Percentiles rank a stretch among this genome's conserved stretches.
phyloP scores from a whole-genome alignment of 2,113 vertebrate species.

The Sigmodon hispidus region DNA sequence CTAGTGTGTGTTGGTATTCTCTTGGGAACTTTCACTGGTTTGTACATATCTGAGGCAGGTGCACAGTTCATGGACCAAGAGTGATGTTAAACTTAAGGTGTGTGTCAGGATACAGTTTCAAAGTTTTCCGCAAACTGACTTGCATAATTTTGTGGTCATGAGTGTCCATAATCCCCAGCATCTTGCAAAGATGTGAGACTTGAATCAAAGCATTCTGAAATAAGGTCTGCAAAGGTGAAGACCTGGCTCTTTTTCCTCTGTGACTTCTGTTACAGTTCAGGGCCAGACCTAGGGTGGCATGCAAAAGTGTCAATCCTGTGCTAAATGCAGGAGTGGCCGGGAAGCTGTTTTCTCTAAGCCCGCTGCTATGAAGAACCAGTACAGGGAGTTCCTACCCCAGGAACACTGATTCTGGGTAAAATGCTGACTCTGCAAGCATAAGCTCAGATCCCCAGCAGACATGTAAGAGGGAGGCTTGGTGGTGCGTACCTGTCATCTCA shows the following conservation, averaged over 20 bases:
- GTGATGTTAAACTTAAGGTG: background rate
- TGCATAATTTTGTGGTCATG: background rate
- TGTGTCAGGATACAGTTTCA: background rate
- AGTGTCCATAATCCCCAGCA: too few species aligned
- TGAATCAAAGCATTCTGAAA: background rate
- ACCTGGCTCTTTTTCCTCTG: too few species aligned
- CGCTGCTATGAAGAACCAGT: fast-evolving
- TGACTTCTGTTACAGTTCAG: background rate
- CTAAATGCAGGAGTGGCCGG: background rate
- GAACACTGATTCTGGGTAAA: too few species aligned
- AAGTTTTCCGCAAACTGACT: background rate
- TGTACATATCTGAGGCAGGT: background rate
- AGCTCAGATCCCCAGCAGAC: background rate
- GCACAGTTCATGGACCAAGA: background rate
- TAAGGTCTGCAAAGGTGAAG: fast-evolving
- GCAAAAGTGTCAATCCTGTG: fast-evolving
- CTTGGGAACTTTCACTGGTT: too few species aligned
- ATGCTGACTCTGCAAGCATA: background rate
- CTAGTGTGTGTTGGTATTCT: fast-evolving
- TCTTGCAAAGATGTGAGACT: fast-evolving
- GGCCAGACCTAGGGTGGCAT: background rate
- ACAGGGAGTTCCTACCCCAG: fast-evolving
- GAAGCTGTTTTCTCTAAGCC: fast-evolving
- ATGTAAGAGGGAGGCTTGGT: background rate
- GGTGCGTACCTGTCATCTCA: background rate